These are phyloP conservation scores for Egretta garzetta DNA, from an alignment of 2,113 vertebrate species.

Conservation along the genomic window DNA sequence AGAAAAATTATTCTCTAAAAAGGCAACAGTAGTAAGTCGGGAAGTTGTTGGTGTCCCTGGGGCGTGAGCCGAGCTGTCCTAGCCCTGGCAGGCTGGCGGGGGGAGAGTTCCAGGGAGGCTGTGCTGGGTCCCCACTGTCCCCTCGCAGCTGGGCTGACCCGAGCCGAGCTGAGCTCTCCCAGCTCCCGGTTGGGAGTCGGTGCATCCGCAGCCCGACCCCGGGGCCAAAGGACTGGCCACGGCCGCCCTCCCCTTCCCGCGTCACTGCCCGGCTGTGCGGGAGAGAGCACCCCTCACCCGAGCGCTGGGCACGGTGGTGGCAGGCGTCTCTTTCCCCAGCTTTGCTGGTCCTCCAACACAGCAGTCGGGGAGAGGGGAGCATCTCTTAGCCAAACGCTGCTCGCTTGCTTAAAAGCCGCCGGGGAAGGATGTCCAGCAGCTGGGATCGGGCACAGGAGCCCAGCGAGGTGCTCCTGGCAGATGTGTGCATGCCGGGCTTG, in stretches of 20 bases:
- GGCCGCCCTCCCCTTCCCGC: not conserved
- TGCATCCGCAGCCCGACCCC: accelerated
- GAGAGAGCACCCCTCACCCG: accelerated
- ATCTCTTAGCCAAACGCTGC: accelerated
- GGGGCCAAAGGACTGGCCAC: accelerated
- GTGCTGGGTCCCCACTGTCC: accelerated
- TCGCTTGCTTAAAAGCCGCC: not conserved
- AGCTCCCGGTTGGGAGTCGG: not conserved
- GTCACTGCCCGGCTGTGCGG: accelerated
- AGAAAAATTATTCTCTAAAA: not conserved
- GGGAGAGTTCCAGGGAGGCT: not conserved
- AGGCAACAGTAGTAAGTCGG: not conserved
- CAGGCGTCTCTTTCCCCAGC: not conserved
- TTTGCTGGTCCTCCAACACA: accelerated
- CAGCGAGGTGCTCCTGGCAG: not conserved
- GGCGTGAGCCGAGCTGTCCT: not conserved
- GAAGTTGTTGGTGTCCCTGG: not conserved
- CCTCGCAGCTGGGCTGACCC: accelerated
- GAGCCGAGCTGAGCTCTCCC: not conserved
- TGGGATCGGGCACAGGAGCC: accelerated
- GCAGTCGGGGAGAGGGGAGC: accelerated
- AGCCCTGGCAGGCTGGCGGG: accelerated
- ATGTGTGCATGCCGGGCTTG: accelerated
- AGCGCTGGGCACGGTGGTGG: accelerated
- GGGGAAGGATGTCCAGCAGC: not conserved